phyloP scores from a whole-genome alignment of 2,797 vertebrate genomes.

The Holocentrus rufus region DNA sequence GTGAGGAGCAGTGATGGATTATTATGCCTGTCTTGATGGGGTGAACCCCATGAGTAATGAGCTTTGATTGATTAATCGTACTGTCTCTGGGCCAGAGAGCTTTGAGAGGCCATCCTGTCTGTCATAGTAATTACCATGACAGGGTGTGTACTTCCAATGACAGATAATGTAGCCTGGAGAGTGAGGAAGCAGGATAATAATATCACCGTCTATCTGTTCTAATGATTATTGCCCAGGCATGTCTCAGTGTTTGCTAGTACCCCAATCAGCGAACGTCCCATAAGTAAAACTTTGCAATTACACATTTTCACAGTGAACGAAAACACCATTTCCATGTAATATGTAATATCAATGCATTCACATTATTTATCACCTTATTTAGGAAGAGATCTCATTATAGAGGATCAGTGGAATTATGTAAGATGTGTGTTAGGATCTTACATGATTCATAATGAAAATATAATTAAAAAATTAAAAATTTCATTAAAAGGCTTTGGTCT shows the following conservation, averaged over 20 bases:
- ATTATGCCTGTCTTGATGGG: constrained; percentile 54
- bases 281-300: constrained; percentile 28
- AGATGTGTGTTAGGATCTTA: constrained; percentile 64
- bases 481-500: constrained; percentile 9
- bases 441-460: constrained; percentile 41
- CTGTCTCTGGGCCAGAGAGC: constrained; percentile 44
- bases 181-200: constrained; percentile 44
- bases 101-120: constrained; percentile 54
- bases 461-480: constrained; percentile 1
- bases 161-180: constrained; percentile 47
- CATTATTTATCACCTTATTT: constrained; percentile 10
- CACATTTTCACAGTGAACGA: neutral
- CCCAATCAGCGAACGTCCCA: constrained; percentile 23
- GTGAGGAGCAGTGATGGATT: constrained; percentile 67
- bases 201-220: constrained; percentile 48
- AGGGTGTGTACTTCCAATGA: constrained; percentile 43
- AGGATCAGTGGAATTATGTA: constrained; percentile 67
- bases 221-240: constrained; percentile 31
- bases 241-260: constrained; percentile 2
- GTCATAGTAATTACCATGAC: constrained; percentile 59
- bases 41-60: constrained; percentile 17
- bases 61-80: constrained; percentile 66
- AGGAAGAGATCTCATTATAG: constrained; percentile 61
- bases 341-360: neutral
- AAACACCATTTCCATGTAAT: neutral